Conservation (phyloP, 2,888 invertebrate genomes). For the Tryphoninae sp. region DNA sequence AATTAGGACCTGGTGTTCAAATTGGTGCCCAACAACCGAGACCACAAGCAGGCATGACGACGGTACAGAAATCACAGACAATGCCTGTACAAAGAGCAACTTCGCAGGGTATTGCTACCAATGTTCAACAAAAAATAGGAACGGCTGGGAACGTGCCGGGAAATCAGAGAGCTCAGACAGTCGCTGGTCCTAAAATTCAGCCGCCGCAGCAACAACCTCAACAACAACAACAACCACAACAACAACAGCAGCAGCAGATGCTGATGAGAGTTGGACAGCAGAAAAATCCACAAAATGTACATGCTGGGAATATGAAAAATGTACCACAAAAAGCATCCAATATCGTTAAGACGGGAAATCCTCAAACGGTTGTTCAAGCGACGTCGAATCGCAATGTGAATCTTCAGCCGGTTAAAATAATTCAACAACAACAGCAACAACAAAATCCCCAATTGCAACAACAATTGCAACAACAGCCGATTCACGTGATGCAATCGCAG, state of each 20-base stretch:
- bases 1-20: conserved; percentile 33
- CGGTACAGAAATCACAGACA: conserved; percentile 70
- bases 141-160: conserved; percentile 65
- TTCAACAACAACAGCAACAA: conserved; percentile 77
- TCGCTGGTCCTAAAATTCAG: conserved; percentile 66
- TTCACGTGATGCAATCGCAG: conserved; percentile 79
- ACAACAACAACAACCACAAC: conserved; percentile 60
- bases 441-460: conserved; percentile 55
- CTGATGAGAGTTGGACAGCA: conserved; percentile 73
- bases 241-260: conserved; percentile 69
- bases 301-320: conserved; percentile 68
- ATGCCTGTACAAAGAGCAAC: conserved; percentile 55
- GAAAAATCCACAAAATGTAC: conserved; percentile 70
- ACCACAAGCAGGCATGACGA: conserved; percentile 58
- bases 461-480: conserved; percentile 74
- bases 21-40: conserved; percentile 62
- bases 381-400: conserved; percentile 37
- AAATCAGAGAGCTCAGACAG: conserved; percentile 67
- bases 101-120: conserved; percentile 55
- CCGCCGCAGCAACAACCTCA: conserved; percentile 69
- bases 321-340: conserved; percentile 70
- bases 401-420: conserved; percentile 83
- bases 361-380: conserved; percentile 64
- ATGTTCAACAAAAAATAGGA: conserved; percentile 70
- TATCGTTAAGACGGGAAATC: conserved; percentile 68